These are phyloP conservation scores for Adoxophyes honmai DNA, from an alignment of 1,140 invertebrate genomes.

Conservation along the genomic window DNA sequence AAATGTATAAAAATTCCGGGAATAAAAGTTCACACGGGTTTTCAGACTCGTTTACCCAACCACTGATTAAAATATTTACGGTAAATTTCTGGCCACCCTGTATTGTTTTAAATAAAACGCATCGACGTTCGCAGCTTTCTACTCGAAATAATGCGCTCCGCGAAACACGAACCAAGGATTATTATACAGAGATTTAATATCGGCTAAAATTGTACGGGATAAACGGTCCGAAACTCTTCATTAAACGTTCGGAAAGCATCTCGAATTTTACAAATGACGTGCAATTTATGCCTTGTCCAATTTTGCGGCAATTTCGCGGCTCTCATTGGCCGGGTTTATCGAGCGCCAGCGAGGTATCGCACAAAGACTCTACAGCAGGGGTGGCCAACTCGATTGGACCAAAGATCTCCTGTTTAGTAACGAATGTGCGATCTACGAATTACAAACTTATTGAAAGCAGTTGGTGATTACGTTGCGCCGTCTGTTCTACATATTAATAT, in stretches of 20 bases:
- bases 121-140: constrained; percentile 36
- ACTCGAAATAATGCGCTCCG: constrained; percentile 18
- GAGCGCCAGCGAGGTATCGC: no score
- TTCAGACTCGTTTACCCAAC: no score
- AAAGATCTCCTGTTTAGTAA: no score
- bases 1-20: no score
- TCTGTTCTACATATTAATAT: no score
- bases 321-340: neutral
- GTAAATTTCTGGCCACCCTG: no score
- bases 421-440: no score
- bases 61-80: no score
- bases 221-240: constrained; percentile 28
- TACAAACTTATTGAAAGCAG: no score
- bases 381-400: constrained; percentile 11
- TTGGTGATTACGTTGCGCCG: no score
- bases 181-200: constrained; percentile 31
- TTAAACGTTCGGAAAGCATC: constrained; percentile 21
- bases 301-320: constrained; percentile 59
- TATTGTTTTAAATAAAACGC: constrained; percentile 45
- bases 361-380: no score
- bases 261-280: constrained; percentile 41
- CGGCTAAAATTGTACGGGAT: constrained; percentile 20
- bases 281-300: constrained; percentile 56
- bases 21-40: no score
- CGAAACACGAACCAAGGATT: constrained; percentile 21